These are phyloP conservation scores for Leptinotarsa rubiginosa DNA, from an alignment of 2,888 invertebrate species.

Conservation along the genomic window DNA sequence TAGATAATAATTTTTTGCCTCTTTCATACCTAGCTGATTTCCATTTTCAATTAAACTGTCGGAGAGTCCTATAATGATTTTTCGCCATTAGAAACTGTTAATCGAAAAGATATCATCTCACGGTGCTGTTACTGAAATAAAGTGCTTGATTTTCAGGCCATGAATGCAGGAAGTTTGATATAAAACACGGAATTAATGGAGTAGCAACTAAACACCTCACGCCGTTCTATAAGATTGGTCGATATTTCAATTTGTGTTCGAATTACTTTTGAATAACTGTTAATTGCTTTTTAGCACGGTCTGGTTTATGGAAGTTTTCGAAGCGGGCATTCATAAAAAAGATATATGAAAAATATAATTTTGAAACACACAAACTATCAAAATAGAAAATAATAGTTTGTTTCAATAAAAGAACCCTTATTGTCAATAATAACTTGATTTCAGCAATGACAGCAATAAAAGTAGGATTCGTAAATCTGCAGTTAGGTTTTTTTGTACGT, in stretches of 20 bases:
- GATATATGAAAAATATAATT: not conserved
- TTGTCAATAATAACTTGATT: no score
- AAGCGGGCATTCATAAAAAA: not conserved
- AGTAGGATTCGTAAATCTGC: no score
- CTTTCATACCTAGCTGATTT: not conserved
- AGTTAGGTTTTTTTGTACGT: no score
- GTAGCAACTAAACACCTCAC: slow-evolving; percentile 1
- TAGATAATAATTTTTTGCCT: not conserved
- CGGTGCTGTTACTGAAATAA: not conserved
- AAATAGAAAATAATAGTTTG: no score
- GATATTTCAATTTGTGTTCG: slow-evolving; percentile 4
- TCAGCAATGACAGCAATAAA: no score
- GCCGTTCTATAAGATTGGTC: not conserved
- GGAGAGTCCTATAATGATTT: not conserved
- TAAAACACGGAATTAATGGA: slow-evolving; percentile 16
- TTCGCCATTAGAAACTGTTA: not conserved
- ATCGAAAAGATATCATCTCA: not conserved
- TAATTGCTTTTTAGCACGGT: not conserved
- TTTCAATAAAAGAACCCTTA: no score
- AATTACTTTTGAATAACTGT: slow-evolving; percentile 1
- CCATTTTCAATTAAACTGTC: not conserved
- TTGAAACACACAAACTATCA: not conserved
- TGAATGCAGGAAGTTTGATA: slow-evolving; percentile 7
- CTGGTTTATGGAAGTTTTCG: not conserved
- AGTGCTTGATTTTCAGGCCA: not conserved